Percentiles rank a stretch among this genome's conserved stretches.
Evolutionary conservation across 2,888 invertebrate species (phyloP).

Genomic region (Sminthurides aquaticus): DNA sequence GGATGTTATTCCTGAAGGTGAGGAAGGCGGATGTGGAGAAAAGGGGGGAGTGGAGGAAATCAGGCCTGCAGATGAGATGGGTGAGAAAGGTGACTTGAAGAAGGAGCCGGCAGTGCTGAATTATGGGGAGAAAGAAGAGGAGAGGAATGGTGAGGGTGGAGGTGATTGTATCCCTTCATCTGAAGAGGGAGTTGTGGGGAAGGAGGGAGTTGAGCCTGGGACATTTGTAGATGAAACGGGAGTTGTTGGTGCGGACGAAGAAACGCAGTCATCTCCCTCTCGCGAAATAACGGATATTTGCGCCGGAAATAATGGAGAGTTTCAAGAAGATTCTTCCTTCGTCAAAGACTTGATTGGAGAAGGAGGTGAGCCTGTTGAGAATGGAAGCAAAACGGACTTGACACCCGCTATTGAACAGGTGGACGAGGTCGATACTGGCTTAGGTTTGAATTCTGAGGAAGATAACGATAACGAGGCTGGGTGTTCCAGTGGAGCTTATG

Average conservation of each 20-base stretch:
- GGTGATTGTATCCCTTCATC: neutral
- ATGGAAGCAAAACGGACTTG: too few species aligned
- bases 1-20: neutral
- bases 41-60: neutral
- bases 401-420: too few species aligned
- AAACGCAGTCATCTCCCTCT: neutral
- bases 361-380: neutral
- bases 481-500: neutral
- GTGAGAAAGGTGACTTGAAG: neutral
- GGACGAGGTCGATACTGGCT: too few species aligned
- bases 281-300: neutral
- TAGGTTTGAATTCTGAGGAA: too few species aligned
- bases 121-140: neutral
- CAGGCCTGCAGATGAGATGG: neutral
- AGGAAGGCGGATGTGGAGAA: neutral
- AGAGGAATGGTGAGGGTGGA: neutral
- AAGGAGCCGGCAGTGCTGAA: neutral
- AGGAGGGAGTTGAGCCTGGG: neutral
- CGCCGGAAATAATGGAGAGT: neutral
- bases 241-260: neutral
- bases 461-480: constrained; percentile 13
- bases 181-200: neutral
- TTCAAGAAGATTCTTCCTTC: neutral
- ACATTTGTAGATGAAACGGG: too few species aligned
- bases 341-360: neutral